phyloP scores from a whole-genome alignment of 2,797 vertebrate species.

The Phalloptychus januarius region DNA sequence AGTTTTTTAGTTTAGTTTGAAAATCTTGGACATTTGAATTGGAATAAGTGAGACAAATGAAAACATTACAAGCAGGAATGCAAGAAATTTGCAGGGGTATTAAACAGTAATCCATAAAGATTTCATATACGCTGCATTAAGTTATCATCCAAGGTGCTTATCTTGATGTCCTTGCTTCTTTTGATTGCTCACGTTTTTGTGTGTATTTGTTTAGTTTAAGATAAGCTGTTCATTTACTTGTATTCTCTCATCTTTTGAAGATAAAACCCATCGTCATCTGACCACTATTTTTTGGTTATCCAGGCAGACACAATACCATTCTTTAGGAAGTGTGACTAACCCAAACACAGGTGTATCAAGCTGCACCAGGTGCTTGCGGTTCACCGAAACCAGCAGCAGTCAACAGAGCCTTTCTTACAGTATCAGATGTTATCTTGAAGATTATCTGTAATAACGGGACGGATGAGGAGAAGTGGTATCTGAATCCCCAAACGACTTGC shows the following conservation, averaged over 20 bases:
- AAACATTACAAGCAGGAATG: neutral
- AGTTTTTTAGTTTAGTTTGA: neutral
- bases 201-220: slow-evolving; percentile 16
- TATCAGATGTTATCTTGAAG: slow-evolving; percentile 76
- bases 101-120: neutral
- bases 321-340: slow-evolving; percentile 73
- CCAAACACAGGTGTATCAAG: slow-evolving; percentile 71
- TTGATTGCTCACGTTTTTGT: slow-evolving; percentile 13
- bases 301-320: slow-evolving; percentile 75
- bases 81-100: neutral
- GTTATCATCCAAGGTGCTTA: slow-evolving; percentile 1
- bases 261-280: slow-evolving; percentile 56
- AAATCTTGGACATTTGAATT: neutral
- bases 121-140: neutral
- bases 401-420: slow-evolving; percentile 60
- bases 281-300: slow-evolving; percentile 57
- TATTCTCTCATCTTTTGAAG: slow-evolving; percentile 47
- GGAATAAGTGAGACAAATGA: neutral
- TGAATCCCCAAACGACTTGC: slow-evolving; percentile 20
- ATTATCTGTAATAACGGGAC: slow-evolving; percentile 46
- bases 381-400: slow-evolving; percentile 58
- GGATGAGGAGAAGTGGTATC: slow-evolving; percentile 16
- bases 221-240: slow-evolving; percentile 54
- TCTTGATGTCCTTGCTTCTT: slow-evolving; percentile 18
- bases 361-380: slow-evolving; percentile 60